phyloP scores from a whole-genome alignment of 2,113 vertebrate genomes.

The Pelobates fuscus region DNA sequence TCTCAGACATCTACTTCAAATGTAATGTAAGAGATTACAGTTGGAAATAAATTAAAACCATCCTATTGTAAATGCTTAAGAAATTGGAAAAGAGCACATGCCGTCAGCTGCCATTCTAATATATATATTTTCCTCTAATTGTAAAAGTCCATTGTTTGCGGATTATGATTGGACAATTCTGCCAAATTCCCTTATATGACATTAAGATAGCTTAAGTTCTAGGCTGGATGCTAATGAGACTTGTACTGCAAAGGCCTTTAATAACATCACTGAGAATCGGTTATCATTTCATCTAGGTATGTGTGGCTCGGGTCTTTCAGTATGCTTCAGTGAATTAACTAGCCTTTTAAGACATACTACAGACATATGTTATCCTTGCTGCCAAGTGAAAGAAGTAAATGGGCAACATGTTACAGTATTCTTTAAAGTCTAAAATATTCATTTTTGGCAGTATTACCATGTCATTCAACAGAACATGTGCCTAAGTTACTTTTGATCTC shows the following conservation, averaged over 20 bases:
- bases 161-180: constrained; percentile 14
- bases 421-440: constrained; percentile 14
- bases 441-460: constrained; percentile 16
- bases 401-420: constrained; percentile 9
- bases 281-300: constrained; percentile 36
- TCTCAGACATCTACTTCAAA: background rate
- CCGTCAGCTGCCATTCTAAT: background rate
- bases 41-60: constrained; percentile 10
- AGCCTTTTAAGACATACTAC: constrained; percentile 25
- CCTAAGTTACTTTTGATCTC: constrained; percentile 9
- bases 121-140: constrained; percentile 11
- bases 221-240: constrained; percentile 18
- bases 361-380: background rate
- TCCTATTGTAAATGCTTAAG: background rate
- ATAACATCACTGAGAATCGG: constrained; percentile 7
- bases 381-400: constrained; percentile 20
- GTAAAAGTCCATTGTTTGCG: background rate
- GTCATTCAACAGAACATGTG: constrained; percentile 19
- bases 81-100: constrained; percentile 24
- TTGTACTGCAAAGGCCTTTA: constrained; percentile 19
- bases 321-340: constrained; percentile 22
- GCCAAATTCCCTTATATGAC: constrained; percentile 32
- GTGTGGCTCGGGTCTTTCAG: constrained; percentile 23
- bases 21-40: constrained; percentile 2
- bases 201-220: constrained; percentile 21